These are phyloP conservation scores for Stenopsyche tienmushanensis DNA, from an alignment of 1,140 invertebrate genomes.

Conservation along the genomic window DNA sequence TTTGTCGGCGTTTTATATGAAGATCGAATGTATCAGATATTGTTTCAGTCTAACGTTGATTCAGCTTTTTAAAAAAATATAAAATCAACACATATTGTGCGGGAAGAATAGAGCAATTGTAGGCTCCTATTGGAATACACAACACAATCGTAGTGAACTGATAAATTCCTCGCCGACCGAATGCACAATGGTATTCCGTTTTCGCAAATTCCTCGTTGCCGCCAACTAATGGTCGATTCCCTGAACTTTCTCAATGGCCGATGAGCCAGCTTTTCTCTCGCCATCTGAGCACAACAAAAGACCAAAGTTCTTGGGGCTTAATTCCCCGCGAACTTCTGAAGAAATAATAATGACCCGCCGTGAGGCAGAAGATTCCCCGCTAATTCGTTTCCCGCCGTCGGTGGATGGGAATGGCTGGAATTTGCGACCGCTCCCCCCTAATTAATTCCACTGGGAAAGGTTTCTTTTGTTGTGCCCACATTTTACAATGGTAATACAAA, in stretches of 20 bases:
- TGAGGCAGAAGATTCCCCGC: conserved; percentile 31
- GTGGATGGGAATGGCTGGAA: conserved; percentile 1
- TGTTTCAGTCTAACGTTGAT: no score
- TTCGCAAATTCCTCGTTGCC: conserved; percentile 5
- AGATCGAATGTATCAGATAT: no score
- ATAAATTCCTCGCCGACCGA: conserved; percentile 5
- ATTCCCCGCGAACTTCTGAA: conserved; percentile 28
- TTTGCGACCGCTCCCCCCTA: conserved; percentile 17
- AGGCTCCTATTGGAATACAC: background rate
- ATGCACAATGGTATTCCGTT: conserved; percentile 10
- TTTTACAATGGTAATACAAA: conserved; percentile 18
- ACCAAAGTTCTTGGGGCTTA: no score
- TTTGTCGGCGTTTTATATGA: no score
- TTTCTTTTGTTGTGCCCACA: conserved; percentile 25
- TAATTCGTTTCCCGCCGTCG: conserved; percentile 21
- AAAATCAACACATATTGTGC: no score
- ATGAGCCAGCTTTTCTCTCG: no score
- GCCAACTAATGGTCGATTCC: no score
- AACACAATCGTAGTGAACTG: background rate
- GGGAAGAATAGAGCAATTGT: no score
- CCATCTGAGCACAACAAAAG: no score
- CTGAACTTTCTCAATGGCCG: no score
- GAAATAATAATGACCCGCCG: conserved; percentile 32
- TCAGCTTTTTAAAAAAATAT: no score
- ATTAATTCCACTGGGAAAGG: conserved; percentile 25